These are phyloP conservation scores for Cheilosia vulpina DNA, from an alignment of 2,888 invertebrate species.

Conservation along the genomic window DNA sequence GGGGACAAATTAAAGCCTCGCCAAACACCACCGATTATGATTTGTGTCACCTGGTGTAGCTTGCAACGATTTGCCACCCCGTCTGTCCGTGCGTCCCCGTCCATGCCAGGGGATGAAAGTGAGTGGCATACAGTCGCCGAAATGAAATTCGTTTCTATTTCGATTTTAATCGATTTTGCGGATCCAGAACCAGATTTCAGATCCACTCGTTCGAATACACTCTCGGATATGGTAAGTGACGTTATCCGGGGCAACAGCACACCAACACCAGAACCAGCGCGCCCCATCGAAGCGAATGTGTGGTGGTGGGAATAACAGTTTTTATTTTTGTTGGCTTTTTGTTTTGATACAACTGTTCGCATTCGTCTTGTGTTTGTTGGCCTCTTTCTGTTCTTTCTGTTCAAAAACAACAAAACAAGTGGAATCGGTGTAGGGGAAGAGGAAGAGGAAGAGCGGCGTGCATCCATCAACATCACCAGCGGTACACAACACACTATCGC, in stretches of 20 bases:
- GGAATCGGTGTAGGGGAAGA: not conserved
- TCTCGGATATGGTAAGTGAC: constrained; percentile 26
- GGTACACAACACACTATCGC: not conserved
- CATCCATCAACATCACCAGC: constrained; percentile 16
- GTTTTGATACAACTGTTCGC: constrained; percentile 74
- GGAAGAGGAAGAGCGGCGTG: constrained; percentile 2
- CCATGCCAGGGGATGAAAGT: constrained; percentile 41
- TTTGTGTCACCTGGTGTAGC: constrained; percentile 47
- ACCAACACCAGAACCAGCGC: not conserved
- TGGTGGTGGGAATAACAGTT: constrained; percentile 40
- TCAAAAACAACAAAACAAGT: constrained; percentile 13
- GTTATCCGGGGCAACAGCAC: constrained; percentile 28
- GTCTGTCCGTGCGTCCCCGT: too few relatives aligned
- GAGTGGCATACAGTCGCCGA: not conserved
- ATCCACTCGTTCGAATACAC: not conserved
- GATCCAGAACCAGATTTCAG: not conserved
- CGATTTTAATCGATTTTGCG: constrained; percentile 22
- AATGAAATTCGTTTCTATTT: constrained; percentile 4
- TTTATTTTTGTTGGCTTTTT: constrained; percentile 72
- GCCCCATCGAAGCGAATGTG: not conserved
- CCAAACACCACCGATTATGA: constrained; percentile 8
- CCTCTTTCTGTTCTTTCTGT: constrained; percentile 51
- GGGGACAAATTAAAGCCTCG: constrained; percentile 2
- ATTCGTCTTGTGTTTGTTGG: constrained; percentile 53
- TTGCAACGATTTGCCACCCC: not conserved